These are phyloP conservation scores for Amorpha juglandis DNA, from an alignment of 2,888 invertebrate genomes.

Conservation along the genomic window DNA sequence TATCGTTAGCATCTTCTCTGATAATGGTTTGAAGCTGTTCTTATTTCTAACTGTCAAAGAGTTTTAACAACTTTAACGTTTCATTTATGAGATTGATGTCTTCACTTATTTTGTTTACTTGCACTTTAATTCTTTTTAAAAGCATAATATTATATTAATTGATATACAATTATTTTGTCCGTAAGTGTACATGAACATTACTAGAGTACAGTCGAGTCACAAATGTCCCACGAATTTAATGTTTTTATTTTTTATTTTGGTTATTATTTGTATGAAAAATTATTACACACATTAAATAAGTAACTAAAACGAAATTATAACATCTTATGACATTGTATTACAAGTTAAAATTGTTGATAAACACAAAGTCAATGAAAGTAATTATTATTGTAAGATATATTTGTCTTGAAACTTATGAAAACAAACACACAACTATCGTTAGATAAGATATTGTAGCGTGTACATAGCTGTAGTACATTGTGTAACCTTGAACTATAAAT, in stretches of 20 bases:
- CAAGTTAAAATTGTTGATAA: background rate
- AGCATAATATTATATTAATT: conserved; percentile 16
- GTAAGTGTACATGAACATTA: conserved; percentile 27
- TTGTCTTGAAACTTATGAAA: background rate
- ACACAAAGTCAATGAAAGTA: background rate
- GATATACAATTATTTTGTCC: conserved; percentile 31
- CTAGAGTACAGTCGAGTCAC: background rate
- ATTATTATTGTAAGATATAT: no score
- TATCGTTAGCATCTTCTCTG: conserved; percentile 9
- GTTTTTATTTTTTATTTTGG: background rate
- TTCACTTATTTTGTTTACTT: conserved; percentile 34
- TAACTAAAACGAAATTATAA: background rate
- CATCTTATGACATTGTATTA: background rate
- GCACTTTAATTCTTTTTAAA: conserved; percentile 32
- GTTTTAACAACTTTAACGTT: conserved; percentile 12
- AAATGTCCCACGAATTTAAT: background rate
- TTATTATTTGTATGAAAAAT: no score
- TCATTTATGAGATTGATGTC: background rate
- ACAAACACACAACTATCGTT: background rate
- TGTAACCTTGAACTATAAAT: background rate
- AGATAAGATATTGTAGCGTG: background rate
- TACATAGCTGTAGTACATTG: background rate
- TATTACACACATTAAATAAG: background rate
- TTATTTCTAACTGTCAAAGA: conserved; percentile 27
- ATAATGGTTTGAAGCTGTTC: conserved; percentile 19